Conservation (phyloP, 1,140 invertebrate species). For the Delia radicum region DNA sequence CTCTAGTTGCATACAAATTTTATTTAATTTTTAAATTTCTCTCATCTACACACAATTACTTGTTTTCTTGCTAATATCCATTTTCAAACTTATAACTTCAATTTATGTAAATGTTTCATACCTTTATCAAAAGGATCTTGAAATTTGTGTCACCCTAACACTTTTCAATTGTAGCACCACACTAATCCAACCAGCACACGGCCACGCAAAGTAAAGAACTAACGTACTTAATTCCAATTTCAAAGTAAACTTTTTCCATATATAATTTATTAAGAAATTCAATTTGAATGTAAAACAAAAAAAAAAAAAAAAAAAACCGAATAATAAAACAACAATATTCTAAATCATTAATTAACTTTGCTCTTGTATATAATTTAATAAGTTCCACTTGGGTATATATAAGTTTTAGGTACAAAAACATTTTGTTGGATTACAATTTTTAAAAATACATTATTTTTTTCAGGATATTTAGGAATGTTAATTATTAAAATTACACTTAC, state of each 20-base stretch:
- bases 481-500: background rate
- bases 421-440: background rate
- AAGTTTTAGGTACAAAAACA: background rate
- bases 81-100: no score
- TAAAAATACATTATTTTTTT: background rate
- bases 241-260: background rate
- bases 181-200: background rate
- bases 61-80: no score
- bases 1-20: no score
- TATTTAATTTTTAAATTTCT: no score
- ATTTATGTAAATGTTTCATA: no score
- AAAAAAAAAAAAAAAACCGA: background rate
- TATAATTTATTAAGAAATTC: background rate
- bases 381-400: background rate
- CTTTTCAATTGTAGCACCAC: background rate
- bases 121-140: background rate
- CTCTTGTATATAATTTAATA: background rate
- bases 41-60: no score
- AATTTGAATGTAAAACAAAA: background rate
- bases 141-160: background rate
- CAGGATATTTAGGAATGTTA: background rate
- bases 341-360: background rate
- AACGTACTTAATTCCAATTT: background rate
- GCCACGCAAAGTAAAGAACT: background rate
- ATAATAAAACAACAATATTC: background rate